These are phyloP conservation scores for Stegophylla sp. DNA, from an alignment of 2,888 invertebrate genomes.

Conservation along the genomic window DNA sequence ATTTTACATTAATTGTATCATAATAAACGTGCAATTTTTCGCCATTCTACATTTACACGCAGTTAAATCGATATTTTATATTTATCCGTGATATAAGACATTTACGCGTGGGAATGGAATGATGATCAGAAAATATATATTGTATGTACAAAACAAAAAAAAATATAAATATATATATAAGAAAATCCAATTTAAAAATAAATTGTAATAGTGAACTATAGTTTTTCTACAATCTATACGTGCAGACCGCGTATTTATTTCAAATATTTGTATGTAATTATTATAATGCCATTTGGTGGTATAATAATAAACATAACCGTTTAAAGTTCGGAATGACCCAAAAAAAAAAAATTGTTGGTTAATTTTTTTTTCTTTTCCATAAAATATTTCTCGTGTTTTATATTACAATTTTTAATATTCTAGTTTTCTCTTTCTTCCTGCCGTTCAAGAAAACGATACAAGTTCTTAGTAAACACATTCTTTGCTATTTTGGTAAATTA, in stretches of 20 bases:
- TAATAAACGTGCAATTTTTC: not conserved
- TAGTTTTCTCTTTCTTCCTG: no score
- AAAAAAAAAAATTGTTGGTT: no score
- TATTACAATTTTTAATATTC: no score
- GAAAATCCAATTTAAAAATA: not conserved
- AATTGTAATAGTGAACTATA: not conserved
- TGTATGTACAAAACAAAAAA: not conserved
- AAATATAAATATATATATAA: not conserved
- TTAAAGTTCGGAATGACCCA: no score
- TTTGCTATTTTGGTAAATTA: no score
- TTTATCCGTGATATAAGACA: constrained; percentile 27
- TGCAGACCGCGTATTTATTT: not conserved
- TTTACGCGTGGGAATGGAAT: not conserved
- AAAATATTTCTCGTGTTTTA: no score
- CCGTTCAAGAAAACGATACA: no score
- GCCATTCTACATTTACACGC: constrained; percentile 31
- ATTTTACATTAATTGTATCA: not conserved
- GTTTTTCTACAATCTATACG: not conserved
- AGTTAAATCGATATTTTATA: constrained; percentile 28
- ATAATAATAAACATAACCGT: no score
- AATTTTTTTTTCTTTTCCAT: no score
- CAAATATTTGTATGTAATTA: no score
- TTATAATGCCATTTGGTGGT: no score
- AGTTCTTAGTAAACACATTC: no score
- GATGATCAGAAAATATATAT: not conserved